phyloP scores from a whole-genome alignment of 2,113 vertebrate species.

The Oreocharis arfaki region DNA sequence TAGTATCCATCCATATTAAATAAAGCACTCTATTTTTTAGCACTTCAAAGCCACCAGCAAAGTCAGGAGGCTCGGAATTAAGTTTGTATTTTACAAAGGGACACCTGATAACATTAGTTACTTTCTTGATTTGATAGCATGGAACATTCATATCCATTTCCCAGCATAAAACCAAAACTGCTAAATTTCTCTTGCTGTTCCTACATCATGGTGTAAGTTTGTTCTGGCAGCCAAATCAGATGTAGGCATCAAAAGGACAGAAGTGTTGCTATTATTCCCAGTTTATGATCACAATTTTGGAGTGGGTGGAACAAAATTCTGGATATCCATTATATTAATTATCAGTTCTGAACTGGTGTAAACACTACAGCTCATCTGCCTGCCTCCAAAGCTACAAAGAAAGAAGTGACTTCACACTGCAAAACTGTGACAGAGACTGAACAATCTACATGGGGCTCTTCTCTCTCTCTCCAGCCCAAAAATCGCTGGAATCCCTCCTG shows the following conservation, averaged over 20 bases:
- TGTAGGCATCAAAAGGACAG: background rate
- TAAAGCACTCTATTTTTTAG: background rate
- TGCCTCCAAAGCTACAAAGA: background rate
- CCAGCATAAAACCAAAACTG: background rate
- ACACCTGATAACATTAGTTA: background rate
- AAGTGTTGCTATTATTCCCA: background rate
- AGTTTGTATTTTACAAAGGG: background rate
- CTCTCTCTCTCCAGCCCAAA: background rate
- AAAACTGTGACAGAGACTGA: background rate
- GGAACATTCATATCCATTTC: background rate
- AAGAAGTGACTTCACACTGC: background rate
- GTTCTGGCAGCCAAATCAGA: background rate
- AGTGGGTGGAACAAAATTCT: background rate
- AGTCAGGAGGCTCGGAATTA: background rate
- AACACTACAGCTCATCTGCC: background rate
- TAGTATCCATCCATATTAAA: background rate
- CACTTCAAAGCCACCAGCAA: background rate
- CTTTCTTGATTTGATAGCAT: background rate
- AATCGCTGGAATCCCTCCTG: background rate
- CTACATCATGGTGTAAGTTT: background rate
- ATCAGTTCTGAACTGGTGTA: background rate
- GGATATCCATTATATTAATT: background rate
- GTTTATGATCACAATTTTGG: background rate
- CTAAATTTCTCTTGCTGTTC: background rate
- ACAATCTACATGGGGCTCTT: background rate